Evolutionary conservation across 1,140 invertebrate genomes (phyloP), one percentile per base, ranked within the genome.

Genomic region (Ceratosolen solmsi): DNA sequence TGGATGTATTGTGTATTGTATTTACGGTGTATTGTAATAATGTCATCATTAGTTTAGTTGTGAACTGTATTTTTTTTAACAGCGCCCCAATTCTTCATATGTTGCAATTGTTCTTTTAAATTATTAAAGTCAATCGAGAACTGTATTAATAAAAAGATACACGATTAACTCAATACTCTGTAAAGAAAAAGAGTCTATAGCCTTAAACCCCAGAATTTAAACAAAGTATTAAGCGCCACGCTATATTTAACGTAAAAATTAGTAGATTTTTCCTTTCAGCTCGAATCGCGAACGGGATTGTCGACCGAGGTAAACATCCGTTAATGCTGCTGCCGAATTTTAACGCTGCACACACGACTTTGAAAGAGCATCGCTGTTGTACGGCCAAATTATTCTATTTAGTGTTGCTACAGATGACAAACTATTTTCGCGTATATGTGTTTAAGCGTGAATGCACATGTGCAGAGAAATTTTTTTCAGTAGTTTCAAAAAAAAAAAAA

Each of bases 211-310:
- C 72, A 36, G 11, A 63, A 7, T 58, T 56, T 51, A 73, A 73
- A 71, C 65, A 51, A 70, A 54, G 25, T 46, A 41, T 8, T 49
- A 63, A n/a, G 30, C 68, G 33, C 20, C 25, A 17, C 25, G n/a
- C 56, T 80, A 33, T 80, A 33, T 75, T 73, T 9, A 58, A 82
- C 65, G 80, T 77, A 58, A 79, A 82, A 79, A 82, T 74, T 71
- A 78, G 81, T 82, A 82, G 81, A 82, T 72, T 82, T 82, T 82
- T 82, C 75, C 74, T 82, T 82, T 82, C 81, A 79, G 81, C 81
- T 79, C 81, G 75, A 82, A 82, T 82, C 75, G 81, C 81, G 81
- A 82, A 82, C 81, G 75, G 75, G 70, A 82, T 82, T 82, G 75
- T 78, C 81, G 75, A 78, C 75, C 75, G 75, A 78, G 81, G 81